phyloP scores from a whole-genome alignment of 2,113 vertebrate species.

The Micronisus gabar region DNA sequence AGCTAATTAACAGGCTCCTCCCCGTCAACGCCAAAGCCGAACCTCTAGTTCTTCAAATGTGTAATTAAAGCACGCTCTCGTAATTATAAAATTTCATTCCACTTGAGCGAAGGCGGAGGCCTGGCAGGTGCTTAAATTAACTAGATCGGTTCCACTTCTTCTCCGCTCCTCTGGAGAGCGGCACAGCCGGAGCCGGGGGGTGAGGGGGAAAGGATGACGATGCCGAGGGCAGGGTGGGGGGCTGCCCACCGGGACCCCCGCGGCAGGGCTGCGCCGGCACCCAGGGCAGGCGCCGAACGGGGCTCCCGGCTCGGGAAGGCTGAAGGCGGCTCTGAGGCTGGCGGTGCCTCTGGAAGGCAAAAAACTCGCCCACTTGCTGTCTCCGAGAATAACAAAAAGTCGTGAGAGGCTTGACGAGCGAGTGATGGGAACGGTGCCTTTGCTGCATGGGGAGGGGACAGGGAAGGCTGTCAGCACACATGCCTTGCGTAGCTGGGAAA shows the following conservation, averaged over 20 bases:
- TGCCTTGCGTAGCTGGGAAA: not conserved
- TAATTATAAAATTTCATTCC: not conserved
- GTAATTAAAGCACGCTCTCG: not conserved
- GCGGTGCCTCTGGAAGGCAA: not conserved
- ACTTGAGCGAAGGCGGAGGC: not conserved
- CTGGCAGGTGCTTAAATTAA: not conserved
- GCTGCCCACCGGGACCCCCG: too few relatives aligned
- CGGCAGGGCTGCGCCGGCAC: not conserved
- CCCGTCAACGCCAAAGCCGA: not conserved
- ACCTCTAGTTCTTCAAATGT: not conserved
- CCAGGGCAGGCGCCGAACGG: rapidly evolving
- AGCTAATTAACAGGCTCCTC: not conserved
- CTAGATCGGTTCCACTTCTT: not conserved
- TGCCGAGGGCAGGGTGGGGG: not conserved
- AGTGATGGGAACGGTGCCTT: not conserved
- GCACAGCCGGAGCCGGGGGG: not conserved
- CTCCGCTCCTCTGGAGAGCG: not conserved
- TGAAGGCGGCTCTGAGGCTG: not conserved
- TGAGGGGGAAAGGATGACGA: not conserved
- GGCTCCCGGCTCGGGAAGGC: not conserved
- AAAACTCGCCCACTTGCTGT: not conserved
- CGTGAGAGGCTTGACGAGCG: not conserved
- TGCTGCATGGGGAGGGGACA: not conserved
- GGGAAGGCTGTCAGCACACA: not conserved
- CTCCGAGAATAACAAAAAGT: not conserved